Conservation (phyloP, 2,888 invertebrate genomes). For the Caenorhabditis sulstoni region DNA sequence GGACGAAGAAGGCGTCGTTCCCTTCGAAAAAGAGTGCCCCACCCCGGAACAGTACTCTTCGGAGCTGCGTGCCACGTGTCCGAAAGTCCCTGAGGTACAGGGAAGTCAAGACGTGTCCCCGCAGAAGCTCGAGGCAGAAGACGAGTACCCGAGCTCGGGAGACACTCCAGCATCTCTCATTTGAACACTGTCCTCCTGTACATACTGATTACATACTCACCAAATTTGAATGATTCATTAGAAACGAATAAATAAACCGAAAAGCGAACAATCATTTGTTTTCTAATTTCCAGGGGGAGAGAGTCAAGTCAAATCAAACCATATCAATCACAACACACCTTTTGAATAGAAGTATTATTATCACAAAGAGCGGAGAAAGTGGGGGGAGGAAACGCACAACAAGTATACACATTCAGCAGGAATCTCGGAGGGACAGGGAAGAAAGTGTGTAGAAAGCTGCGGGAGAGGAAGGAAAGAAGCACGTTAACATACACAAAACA, state of each 20-base stretch:
- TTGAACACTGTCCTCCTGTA: not conserved
- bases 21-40: slow-evolving; percentile 68
- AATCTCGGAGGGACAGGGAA: slow-evolving; percentile 1
- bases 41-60: slow-evolving; percentile 52
- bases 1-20: slow-evolving; percentile 71
- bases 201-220: not conserved
- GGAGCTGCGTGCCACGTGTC: slow-evolving; percentile 59
- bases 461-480: slow-evolving; percentile 19
- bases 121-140: slow-evolving; percentile 9
- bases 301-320: slow-evolving; percentile 15
- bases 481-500: slow-evolving; percentile 14
- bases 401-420: slow-evolving; percentile 14
- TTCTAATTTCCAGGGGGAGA: slow-evolving; percentile 10
- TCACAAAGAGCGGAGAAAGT: slow-evolving; percentile 36
- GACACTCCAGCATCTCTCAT: slow-evolving; percentile 14
- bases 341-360: slow-evolving; percentile 23
- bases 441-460: slow-evolving; percentile 29
- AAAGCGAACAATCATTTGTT: slow-evolving; percentile 27
- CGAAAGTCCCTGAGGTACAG: slow-evolving; percentile 42
- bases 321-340: slow-evolving; percentile 43
- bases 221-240: slow-evolving; percentile 9
- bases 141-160: slow-evolving; percentile 38
- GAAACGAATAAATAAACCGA: slow-evolving; percentile 40
- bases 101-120: slow-evolving; percentile 26
- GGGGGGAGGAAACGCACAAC: slow-evolving; percentile 16